Base-by-base conservation (phyloP, 1,140 invertebrate genomes). In the Drosophila orena region DNA sequence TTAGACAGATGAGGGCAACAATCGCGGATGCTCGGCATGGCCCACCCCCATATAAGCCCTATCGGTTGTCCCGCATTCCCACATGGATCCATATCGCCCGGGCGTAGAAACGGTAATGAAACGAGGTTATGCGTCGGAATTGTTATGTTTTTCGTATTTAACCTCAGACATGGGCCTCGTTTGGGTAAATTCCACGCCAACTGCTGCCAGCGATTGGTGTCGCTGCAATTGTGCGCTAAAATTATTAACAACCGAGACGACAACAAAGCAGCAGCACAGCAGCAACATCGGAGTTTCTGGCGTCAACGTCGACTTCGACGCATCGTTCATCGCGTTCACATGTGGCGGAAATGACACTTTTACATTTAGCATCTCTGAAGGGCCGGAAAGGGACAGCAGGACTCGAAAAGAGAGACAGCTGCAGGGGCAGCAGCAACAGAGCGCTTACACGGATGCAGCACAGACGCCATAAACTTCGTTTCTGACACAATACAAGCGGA, bases 331-430 rank as follows among this genome's bases (percentile, higher is more conserved):
- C 79, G 75, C 79, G 76, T 59, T 89, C 84, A 79, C 83, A 88
- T 88, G 89, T 88, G 83, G 83, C 83, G 83, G 84, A 88, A 83
- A 88, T 89, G 84, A 88, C 83, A 88, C 79, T 88, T 88, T 83
- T 89, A 84, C 79, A 89, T 79, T 86, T 76, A 78, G 84, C 83
- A 77, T 52, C 57, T 69, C 64, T 46, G 46, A 24, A 15, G 38
- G 37, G 47, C 24, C 58, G 43, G 65, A 59, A 56, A n/a, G 53
- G 24, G 47, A 56, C 60, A 34, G 35, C 34, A 44, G 42, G 49
- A 12, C 15, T 15, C 47, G 15, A 3, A 37, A 15, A 46, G 46
- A 4, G 34, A 37, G 24, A 24, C 24, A 20, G 40, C n/a, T 34
- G 22, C 30, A 43, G 43, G 4, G n/a, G 27, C 34, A 40, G 37